Evolutionary conservation across 2,888 invertebrate species (phyloP).

Genomic region (Resseliella maxima): DNA sequence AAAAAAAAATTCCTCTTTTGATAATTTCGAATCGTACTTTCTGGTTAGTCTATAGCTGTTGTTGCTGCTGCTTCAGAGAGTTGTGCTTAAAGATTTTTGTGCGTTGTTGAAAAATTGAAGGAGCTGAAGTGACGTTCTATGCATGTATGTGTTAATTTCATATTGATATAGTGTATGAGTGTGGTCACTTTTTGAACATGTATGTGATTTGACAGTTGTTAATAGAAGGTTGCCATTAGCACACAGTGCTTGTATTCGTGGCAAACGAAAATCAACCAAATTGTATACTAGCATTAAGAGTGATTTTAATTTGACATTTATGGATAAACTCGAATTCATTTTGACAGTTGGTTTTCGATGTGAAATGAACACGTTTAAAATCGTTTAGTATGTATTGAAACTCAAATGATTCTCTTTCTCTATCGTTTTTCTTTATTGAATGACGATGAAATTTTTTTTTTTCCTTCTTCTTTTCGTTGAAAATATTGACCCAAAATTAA

Average conservation of each 20-base stretch:
- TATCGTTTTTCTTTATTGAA: not conserved
- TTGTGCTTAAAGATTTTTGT: conserved; percentile 41
- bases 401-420: not conserved
- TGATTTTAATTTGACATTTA: not conserved
- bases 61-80: conserved; percentile 20
- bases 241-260: not conserved
- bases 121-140: conserved; percentile 20
- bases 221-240: conserved; percentile 20
- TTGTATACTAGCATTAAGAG: not conserved
- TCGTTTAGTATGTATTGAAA: not conserved
- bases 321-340: not conserved
- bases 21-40: not conserved
- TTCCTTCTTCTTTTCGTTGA: too few relatives aligned
- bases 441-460: not conserved
- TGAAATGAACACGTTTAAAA: not conserved
- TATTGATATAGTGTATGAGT: not conserved
- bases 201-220: not conserved
- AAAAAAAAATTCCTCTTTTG: not conserved
- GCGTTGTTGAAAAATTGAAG: conserved; percentile 53
- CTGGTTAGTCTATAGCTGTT: not conserved
- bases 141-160: not conserved
- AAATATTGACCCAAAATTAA: too few relatives aligned
- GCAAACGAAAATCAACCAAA: not conserved
- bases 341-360: conserved; percentile 15
- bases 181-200: not conserved